Evolutionary conservation across 64 coral and sea anemone species (phyloP).

Genomic region (Stichodactyla mertensii): DNA sequence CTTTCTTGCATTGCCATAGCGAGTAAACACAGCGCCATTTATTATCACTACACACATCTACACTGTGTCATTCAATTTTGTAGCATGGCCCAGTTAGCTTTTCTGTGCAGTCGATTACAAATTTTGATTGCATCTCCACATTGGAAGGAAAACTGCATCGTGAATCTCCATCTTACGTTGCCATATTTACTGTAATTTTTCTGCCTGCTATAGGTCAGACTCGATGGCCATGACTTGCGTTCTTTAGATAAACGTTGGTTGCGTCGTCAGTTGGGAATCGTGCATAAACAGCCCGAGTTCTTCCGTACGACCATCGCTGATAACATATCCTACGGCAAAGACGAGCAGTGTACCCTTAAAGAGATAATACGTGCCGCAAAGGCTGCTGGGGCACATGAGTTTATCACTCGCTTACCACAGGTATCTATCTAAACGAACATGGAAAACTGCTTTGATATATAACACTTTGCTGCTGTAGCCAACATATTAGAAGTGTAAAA

Average conservation of each 20-base stretch:
- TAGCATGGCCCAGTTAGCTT: too few relatives aligned
- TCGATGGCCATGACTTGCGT: conserved; percentile 61
- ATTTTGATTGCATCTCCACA: too few relatives aligned
- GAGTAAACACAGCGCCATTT: too few relatives aligned
- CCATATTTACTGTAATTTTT: not conserved
- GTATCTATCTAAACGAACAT: conserved; percentile 26
- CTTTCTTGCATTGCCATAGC: too few relatives aligned
- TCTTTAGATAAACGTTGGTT: conserved; percentile 52
- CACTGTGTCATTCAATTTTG: too few relatives aligned
- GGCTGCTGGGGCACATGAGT: conserved; percentile 72
- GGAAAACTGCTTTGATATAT: not conserved
- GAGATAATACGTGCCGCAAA: conserved; percentile 61
- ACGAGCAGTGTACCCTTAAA: conserved; percentile 25
- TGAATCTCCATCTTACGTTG: too few relatives aligned
- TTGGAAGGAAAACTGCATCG: too few relatives aligned
- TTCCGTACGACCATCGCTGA: conserved; percentile 62
- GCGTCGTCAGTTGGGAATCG: conserved; percentile 60
- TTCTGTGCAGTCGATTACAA: too few relatives aligned
- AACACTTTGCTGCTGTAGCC: too few relatives aligned
- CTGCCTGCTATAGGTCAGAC: conserved; percentile 30
- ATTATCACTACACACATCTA: too few relatives aligned
- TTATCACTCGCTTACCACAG: conserved; percentile 54
- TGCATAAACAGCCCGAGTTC: conserved; percentile 68
- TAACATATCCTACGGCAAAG: conserved; percentile 66
- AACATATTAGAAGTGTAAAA: too few relatives aligned